These are phyloP conservation scores for Drosophila melanogaster DNA, from an alignment of 1,140 invertebrate species.

Conservation along the genomic window Release_6_plus_ISO1_MT NT_033777.3:18114001-18114500, in stretches of 20 bases:
- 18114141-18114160: conserved; percentile 21
- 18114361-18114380: conserved; percentile 57
- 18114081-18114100: conserved; percentile 49
- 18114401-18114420: conserved; percentile 70
- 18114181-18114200: conserved; percentile 54
- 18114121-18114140: conserved; percentile 67
- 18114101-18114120: conserved; percentile 44
- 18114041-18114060: conserved; percentile 77
- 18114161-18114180: conserved; percentile 29
- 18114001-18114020: conserved; percentile 46
- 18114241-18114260: conserved; percentile 1
- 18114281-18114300: conserved; percentile 62
- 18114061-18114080: conserved; percentile 69
- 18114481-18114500: conserved; percentile 44
- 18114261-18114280: conserved; percentile 12
- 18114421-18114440: conserved; percentile 67
- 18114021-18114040: conserved; percentile 71
- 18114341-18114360: conserved; percentile 27
- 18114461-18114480: conserved; percentile 75
- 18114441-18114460: conserved; percentile 69
- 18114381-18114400: conserved; percentile 69
- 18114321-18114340: conserved; percentile 17
- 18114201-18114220: conserved; percentile 13
- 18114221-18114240: conserved; percentile 30
- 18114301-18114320: conserved; percentile 39